Evolutionary conservation across 2,113 vertebrate species (phyloP), one percentile per base, ranked within the genome.

Genomic region (Hemibagrus wyckioides): DNA sequence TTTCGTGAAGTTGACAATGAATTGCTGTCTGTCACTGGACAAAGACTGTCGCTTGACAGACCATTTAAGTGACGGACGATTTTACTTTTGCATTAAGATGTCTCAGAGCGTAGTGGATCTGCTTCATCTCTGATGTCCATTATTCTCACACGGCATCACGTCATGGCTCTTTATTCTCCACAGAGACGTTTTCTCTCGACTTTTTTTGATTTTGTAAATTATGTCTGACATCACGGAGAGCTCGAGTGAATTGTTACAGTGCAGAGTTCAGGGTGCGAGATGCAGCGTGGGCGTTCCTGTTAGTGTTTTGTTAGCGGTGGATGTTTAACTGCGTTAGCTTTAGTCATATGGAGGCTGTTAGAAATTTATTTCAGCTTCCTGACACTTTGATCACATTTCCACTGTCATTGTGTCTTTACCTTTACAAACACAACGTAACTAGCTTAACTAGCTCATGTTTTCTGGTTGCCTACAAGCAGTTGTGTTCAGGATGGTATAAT

Each of bases 51-150:
- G 75, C 4, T 57, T 36, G 50, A 80, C 4, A 30, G 23, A 39
- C 10, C 79, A 57, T 59, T 80, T 80, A 80, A 57, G 21, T 80
- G 33, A 25, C 54, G 7, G 17, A 54, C 1, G 17, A 80, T 80
- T 59, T 80, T 57, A 30, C 10, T 80, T 39, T 56, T 25, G 21
- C 92, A 94, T 94, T 94, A 94, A 92, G 85, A 88, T 90, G 90
- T 94, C 92, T 91, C 21, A 88, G 21, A 80, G 89, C 82, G 89
- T 86, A 57, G 57, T 85, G 88, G 57, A 14, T 80, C 71, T n/a
- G 86, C 86, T 82, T 88, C 85, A 1, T 54, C 28, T 54, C 30
- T 11, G 30, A 23, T 39, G 21, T 57, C 79, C 54, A 80, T 80
- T 80, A 56, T 50, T 6, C n/a, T 30, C 23, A 21, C 17, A 80